Evolutionary conservation across 2,888 invertebrate species (phyloP), one percentile per base, ranked within the genome.

Genomic region (Carpatolechia fugitivella): DNA sequence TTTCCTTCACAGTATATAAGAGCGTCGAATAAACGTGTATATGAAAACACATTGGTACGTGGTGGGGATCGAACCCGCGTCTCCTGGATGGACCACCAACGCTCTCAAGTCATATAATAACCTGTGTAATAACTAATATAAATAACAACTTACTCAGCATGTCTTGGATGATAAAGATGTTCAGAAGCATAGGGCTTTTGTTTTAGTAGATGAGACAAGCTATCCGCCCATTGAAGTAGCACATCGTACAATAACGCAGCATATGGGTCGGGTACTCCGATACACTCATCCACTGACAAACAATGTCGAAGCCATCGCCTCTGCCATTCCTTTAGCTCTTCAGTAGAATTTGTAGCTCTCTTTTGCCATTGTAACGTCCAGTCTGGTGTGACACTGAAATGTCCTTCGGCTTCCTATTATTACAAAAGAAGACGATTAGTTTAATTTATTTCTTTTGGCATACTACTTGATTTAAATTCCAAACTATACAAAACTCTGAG

Each of bases 241-340:
- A 63, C 54, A 70, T 88, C 88, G 69, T 85, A 85, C n/a, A 87
- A 76, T 60, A 81, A 68, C 35, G 82, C 84, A 14, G 84, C 81
- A 59, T 63, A 63, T 47, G 80, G 67, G n/a, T 63, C 62, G 24
- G 75, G 62, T 18, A 38, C 52, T 52, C 30, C 36, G 61, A 59
- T 50, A 29, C 52, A 31, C 1, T 41, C n/a, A n/a, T n/a, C n/a
- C n/a, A n/a, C n/a, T n/a, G n/a, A n/a, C n/a, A n/a, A n/a, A n/a
- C n/a, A n/a, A n/a, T n/a, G n/a, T n/a, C n/a, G n/a, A n/a, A n/a
- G n/a, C n/a, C n/a, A 72, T 31, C 71, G 68, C 16, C 53, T 57
- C n/a, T 57, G 57, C 74, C 74, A 71, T 20, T 33, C 59, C 4
- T 49, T 47, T 11, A 59, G 55, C n/a, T 51, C 54, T n/a, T 49